Base-by-base conservation (phyloP, 2,797 vertebrate species). In the Coendou prehensilis region DNA sequence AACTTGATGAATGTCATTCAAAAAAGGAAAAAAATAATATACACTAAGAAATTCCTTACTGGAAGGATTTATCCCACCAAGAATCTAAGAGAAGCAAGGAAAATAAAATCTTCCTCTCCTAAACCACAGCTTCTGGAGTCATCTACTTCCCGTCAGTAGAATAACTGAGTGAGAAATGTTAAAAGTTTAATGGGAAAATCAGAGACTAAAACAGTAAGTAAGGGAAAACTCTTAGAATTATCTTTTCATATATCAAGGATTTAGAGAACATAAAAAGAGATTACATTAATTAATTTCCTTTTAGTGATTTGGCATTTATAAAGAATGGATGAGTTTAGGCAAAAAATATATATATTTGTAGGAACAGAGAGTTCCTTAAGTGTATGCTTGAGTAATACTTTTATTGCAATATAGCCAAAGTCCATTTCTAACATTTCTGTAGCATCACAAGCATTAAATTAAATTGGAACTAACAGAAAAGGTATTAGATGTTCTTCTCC, bases 391-490 rank as follows among this genome's bases (percentile, higher is more conserved):
- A 76, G 37, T 83, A 73, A 75, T 41, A 61, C 5, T 63, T 82
- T 47, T 52, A n/a, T 18, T 57, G 11, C 69, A 82, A 56, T 63
- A 82, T 76, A n/a, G n/a, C n/a, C 28, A 85, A 83, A 47, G 71
- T 82, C 45, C 22, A 78, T 76, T 87, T 95, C 47, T 67, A 86
- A 41, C 33, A 67, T 64, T 86, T 59, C 54, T 75, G 4, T 23
- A 90, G 28, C 6, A 82, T 88, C 18, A 54, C 80, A 54, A 93
- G 47, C 63, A 84, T 22, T 87, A 67, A 87, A 61, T 45, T 91
- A 87, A 71, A 79, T 91, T 76, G 73, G 33, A 87, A n/a, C 54
- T 81, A 93, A 83, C 33, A 69, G 20, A 92, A 96, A 92, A 79
- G 63, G 23, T 92, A 88, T 56, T 90, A 67, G 75, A 56, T 54